Base-by-base conservation (phyloP, 2,888 invertebrate genomes). In the Oxytorus armatus region DNA sequence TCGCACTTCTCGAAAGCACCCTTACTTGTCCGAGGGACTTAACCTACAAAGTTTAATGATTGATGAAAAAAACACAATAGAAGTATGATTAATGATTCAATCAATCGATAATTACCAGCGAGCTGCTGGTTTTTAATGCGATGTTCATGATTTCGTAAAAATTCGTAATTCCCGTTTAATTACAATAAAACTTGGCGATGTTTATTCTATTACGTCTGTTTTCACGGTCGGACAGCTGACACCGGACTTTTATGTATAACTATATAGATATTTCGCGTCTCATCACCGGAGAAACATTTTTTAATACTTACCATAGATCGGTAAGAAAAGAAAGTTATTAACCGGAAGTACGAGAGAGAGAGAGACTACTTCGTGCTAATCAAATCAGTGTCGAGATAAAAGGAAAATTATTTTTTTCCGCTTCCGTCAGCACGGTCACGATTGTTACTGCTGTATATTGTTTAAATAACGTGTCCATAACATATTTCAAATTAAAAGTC, bases 81-180 rank as follows among this genome's bases (percentile, higher is more conserved):
- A 51, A 3, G 3, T 14, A 8, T 8, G 44, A 14, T 1, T 3
- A 21, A 51, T 51, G 10, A 21, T 21, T 10, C 10, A 1, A n/a
- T 51, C 49, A 14, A 44, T 44, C 2, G 23, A 39, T 25, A 68
- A 53, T 75, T 61, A 81, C 81, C 81, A 78, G 65, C 59, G 53
- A 57, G 4, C 65, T 16, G 65, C 69, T 70, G 65, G 78, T 33
- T 65, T 70, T 81, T 29, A 74, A 2, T 1, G 75, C 36, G 39
- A 53, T 49, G 57, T 78, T 81, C 81, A 81, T 81, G 25, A 4
- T 65, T 78, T 11, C n/a, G 11, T 10, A 23, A 39, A n/a, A 11
- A 8, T 53, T 74, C 7, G 25, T 2, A 16, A n/a, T 16, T 33
- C 21, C 14, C 69, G 55, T 55, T 44, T 18, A 10, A 68, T n/a